phyloP scores from a whole-genome alignment of 37 sponge, comb jelly and placozoan species.

The Spongilla lacustris region DNA sequence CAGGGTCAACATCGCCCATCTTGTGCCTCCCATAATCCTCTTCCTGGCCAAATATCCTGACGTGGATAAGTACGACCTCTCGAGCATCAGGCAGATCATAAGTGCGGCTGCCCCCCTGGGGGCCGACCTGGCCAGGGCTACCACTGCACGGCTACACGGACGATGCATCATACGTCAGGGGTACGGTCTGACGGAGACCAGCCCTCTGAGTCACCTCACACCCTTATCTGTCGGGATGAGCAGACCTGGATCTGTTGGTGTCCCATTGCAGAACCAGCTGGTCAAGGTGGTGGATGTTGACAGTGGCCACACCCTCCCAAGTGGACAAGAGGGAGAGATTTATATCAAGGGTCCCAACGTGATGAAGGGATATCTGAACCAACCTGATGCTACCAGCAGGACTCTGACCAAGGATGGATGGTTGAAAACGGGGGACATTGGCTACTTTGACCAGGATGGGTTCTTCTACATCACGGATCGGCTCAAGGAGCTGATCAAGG shows the following conservation, averaged over 20 bases:
- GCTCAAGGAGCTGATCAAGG: constrained; percentile 93
- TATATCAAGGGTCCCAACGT: constrained; percentile 81
- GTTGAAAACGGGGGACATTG: constrained; percentile 87
- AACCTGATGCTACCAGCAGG: constrained; percentile 63
- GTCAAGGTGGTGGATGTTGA: constrained; percentile 65
- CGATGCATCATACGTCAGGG: constrained; percentile 53
- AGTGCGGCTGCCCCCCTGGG: constrained; percentile 89
- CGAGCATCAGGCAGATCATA: constrained; percentile 49
- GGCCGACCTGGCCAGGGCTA: constrained; percentile 61
- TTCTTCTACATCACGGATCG: constrained; percentile 89
- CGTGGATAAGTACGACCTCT: constrained; percentile 83
- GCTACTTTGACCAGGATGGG: constrained; percentile 79
- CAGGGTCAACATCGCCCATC: constrained; percentile 30
- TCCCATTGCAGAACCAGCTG: constrained; percentile 43
- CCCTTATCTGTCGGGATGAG: constrained; percentile 5
- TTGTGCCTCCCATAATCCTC: constrained; percentile 84
- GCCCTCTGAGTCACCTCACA: constrained; percentile 67
- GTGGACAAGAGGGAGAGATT: constrained; percentile 73
- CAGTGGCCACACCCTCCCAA: constrained; percentile 36
- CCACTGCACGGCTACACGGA: constrained; percentile 38
- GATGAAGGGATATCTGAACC: constrained; percentile 90
- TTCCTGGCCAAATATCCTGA: constrained; percentile 86
- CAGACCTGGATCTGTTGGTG: constrained; percentile 69
- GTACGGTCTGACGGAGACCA: constrained; percentile 88
- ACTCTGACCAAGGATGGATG: constrained; percentile 79